A percentile compares a stretch with the other conserved stretches of the same genome.
These are phyloP conservation scores for Ylistrum balloti DNA, from an alignment of 1,140 invertebrate species.

Conservation along the genomic window DNA sequence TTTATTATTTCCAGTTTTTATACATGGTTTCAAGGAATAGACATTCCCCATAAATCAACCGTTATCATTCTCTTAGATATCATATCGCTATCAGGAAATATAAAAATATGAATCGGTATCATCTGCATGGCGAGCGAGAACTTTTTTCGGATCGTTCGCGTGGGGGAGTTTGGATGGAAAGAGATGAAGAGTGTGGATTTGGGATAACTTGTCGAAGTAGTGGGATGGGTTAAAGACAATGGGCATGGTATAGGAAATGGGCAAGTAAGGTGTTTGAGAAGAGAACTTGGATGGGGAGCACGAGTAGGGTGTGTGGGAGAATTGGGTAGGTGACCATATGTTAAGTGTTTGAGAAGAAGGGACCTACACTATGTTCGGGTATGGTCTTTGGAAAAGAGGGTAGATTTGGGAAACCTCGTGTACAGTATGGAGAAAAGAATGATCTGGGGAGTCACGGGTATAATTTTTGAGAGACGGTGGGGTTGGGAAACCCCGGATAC, in stretches of 20 bases:
- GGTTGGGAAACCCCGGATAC: too few species aligned
- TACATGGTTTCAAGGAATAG: background rate
- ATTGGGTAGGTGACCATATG: too few species aligned
- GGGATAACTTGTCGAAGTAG: background rate
- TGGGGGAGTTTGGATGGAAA: background rate
- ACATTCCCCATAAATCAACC: slow-evolving; percentile 11
- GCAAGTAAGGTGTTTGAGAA: background rate
- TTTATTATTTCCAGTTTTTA: background rate
- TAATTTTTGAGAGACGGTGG: too few species aligned
- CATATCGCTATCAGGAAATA: background rate
- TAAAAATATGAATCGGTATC: slow-evolving; percentile 34
- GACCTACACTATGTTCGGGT: too few species aligned
- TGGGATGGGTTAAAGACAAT: background rate
- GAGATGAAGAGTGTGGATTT: background rate
- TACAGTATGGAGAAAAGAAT: too few species aligned
- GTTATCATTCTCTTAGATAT: background rate
- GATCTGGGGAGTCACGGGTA: too few species aligned
- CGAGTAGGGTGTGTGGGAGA: too few species aligned
- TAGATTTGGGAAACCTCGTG: too few species aligned
- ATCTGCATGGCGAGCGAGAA: background rate
- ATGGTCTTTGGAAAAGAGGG: too few species aligned
- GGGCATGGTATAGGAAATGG: background rate
- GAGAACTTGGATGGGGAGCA: background rate
- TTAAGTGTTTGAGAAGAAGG: too few species aligned
- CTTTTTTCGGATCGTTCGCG: background rate